phyloP scores from a whole-genome alignment of 2,888 invertebrate species.

The Andrena fulva region DNA sequence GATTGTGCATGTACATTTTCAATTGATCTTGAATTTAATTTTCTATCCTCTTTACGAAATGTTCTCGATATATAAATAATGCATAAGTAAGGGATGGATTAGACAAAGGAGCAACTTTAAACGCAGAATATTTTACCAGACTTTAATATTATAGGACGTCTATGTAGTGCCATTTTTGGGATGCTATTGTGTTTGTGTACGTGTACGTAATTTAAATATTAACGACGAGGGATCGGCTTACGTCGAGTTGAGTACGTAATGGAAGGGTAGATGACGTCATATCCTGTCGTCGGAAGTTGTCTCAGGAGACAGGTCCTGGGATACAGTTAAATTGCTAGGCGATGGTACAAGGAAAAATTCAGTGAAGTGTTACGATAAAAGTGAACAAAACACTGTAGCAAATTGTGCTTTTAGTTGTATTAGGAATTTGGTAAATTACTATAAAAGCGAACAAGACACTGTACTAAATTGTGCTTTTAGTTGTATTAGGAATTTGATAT shows the following conservation, averaged over 20 bases:
- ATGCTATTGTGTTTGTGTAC: not conserved
- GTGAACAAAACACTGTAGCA: not conserved
- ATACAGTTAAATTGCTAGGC: slow-evolving; percentile 46
- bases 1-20: too few relatives aligned
- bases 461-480: not conserved
- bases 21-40: too few relatives aligned
- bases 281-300: slow-evolving; percentile 62
- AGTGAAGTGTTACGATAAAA: slow-evolving; percentile 7
- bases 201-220: slow-evolving; percentile 57
- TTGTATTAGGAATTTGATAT: not conserved
- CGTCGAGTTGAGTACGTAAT: slow-evolving; percentile 21
- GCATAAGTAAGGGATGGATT: too few relatives aligned
- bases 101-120: too few relatives aligned
- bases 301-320: slow-evolving; percentile 48
- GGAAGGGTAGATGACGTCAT: slow-evolving; percentile 55
- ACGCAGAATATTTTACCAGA: too few relatives aligned
- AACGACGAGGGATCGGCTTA: slow-evolving; percentile 55
- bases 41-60: too few relatives aligned
- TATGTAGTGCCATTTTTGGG: slow-evolving; percentile 25
- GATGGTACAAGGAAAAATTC: slow-evolving; percentile 24
- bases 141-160: too few relatives aligned
- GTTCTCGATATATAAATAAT: too few relatives aligned
- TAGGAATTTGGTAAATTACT: not conserved
- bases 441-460: slow-evolving; percentile 6
- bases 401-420: not conserved